phyloP scores from a whole-genome alignment of 2,113 vertebrate species.

The Erythrocercus mccallii region DNA sequence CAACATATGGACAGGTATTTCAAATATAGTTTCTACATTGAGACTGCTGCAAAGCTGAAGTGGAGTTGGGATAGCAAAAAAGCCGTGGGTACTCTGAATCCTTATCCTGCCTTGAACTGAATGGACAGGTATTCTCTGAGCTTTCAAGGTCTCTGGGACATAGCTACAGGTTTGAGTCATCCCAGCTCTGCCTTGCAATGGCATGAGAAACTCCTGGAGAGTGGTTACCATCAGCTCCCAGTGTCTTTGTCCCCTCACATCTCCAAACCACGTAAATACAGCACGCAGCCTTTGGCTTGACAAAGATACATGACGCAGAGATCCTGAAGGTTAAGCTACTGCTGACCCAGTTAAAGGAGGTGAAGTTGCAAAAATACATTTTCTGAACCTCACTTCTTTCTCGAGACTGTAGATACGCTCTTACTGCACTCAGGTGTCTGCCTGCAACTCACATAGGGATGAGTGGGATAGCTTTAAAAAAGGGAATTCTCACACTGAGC shows the following conservation, averaged over 20 bases:
- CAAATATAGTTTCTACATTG: background rate
- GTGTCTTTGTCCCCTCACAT: rapidly evolving
- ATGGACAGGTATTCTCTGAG: background rate
- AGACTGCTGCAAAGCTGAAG: background rate
- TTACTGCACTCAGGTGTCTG: background rate
- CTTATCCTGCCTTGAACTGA: background rate
- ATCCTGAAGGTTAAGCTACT: background rate
- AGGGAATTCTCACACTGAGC: background rate
- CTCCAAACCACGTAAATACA: background rate
- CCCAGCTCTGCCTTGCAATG: background rate
- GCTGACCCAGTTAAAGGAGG: background rate
- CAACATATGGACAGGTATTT: background rate
- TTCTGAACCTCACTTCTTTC: background rate
- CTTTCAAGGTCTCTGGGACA: background rate
- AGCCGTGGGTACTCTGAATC: rapidly evolving
- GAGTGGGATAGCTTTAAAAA: background rate
- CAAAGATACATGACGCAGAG: background rate
- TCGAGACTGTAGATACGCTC: background rate
- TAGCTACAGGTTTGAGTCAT: background rate
- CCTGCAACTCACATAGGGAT: background rate
- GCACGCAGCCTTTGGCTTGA: background rate
- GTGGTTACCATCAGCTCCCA: background rate
- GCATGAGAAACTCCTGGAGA: background rate
- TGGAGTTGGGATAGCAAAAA: background rate
- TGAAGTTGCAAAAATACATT: background rate